Conservation (phyloP, 2,113 vertebrate species). For the Lepisosteus osseus region DNA sequence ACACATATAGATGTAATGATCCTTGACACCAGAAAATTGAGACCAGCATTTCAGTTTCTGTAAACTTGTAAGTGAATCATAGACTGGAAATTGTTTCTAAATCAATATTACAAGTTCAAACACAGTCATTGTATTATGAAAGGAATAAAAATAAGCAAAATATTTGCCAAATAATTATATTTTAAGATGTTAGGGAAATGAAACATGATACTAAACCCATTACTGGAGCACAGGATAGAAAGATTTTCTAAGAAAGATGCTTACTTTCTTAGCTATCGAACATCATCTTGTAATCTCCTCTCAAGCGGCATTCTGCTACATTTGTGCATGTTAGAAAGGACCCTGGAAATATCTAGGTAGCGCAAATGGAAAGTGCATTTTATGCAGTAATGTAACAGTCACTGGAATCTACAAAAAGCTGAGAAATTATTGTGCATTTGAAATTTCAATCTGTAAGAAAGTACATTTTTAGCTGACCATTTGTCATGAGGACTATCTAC, state of each 20-base stretch:
- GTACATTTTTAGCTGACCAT: too few relatives aligned
- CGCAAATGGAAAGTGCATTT: too few relatives aligned
- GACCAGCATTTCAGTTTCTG: background rate
- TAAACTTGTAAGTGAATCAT: background rate
- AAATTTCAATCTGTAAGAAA: too few relatives aligned
- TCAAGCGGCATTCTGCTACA: too few relatives aligned
- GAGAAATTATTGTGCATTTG: too few relatives aligned
- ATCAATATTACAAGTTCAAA: conserved; percentile 1
- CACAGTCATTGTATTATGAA: background rate
- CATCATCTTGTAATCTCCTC: background rate
- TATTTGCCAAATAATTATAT: too few relatives aligned
- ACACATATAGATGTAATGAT: background rate
- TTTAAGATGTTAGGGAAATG: background rate
- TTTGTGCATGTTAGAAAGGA: too few relatives aligned
- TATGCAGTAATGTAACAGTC: too few relatives aligned
- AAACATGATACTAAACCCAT: background rate
- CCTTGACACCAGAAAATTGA: conserved; percentile 10
- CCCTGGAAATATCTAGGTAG: too few relatives aligned
- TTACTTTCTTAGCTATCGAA: background rate
- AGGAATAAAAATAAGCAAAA: background rate
- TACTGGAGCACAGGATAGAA: conserved; percentile 9
- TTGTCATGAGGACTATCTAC: too few relatives aligned
- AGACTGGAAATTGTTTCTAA: background rate
- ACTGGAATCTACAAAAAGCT: too few relatives aligned
- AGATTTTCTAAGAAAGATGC: background rate